Percentiles rank a stretch among this genome's conserved stretches.
Evolutionary conservation across 2,113 vertebrate genomes (phyloP).

Genomic region (Lepisosteus osseus): DNA sequence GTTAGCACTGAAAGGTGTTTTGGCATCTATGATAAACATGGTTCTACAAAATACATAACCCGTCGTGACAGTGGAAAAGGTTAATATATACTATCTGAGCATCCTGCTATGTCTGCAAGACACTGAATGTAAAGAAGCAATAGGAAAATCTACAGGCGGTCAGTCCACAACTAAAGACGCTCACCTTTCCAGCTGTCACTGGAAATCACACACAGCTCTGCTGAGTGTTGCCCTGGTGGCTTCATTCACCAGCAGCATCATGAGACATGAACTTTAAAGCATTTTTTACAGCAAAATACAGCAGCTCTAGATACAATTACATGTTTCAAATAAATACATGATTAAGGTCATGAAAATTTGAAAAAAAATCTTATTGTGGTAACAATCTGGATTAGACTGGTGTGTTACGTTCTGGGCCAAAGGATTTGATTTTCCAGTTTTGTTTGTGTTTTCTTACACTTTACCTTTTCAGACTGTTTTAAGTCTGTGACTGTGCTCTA

Average conservation of each 20-base stretch:
- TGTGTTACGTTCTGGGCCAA: too few species aligned
- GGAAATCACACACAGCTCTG: not conserved
- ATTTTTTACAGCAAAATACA: not conserved
- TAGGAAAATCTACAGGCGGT: not conserved
- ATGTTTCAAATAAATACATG: too few species aligned
- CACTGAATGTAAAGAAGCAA: not conserved
- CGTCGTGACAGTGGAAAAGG: conserved; percentile 6
- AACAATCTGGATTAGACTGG: too few species aligned
- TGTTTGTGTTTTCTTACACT: too few species aligned
- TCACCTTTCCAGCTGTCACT: conserved; percentile 5
- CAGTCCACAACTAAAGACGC: not conserved
- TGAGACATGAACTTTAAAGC: not conserved
- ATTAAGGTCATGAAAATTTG: too few species aligned
- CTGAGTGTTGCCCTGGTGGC: not conserved
- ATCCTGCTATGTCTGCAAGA: not conserved
- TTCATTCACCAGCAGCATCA: not conserved
- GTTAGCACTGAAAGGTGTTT: not conserved
- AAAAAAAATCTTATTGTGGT: too few species aligned
- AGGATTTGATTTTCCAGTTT: too few species aligned
- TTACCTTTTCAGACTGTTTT: too few species aligned
- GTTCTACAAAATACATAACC: not conserved
- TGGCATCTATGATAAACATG: not conserved
- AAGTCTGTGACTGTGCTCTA: too few species aligned
- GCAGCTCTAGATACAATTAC: not conserved
- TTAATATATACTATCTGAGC: conserved; percentile 4